Evolutionary conservation across 2,113 vertebrate genomes (phyloP).

Genomic region (Fregata magnificens): DNA sequence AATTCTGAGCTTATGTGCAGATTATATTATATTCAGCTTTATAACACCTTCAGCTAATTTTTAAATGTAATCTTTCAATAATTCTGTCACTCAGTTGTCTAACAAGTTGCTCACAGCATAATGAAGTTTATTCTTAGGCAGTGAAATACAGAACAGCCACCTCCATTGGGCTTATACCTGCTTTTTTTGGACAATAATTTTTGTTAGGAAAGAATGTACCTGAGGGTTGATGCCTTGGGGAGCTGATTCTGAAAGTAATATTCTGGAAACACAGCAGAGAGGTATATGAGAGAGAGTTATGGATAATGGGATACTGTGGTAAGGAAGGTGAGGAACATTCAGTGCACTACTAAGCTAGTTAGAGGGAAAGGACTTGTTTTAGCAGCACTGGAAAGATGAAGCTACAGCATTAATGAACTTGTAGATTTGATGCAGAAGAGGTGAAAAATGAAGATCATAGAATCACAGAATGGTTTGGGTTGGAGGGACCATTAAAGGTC

Average conservation of each 20-base stretch:
- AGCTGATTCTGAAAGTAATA: neutral
- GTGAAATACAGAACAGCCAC: neutral
- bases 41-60: constrained; percentile 21
- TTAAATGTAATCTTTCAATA: constrained; percentile 12
- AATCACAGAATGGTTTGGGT: neutral
- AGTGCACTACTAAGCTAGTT: neutral
- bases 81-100: constrained; percentile 31
- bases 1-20: neutral
- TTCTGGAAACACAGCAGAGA: neutral
- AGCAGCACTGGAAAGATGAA: neutral
- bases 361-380: neutral
- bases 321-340: neutral
- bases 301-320: neutral
- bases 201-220: neutral
- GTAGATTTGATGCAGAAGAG: neutral
- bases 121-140: constrained; percentile 12
- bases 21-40: neutral
- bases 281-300: neutral
- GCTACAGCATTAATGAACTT: neutral
- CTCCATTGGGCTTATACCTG: neutral
- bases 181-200: neutral
- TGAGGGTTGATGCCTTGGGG: neutral
- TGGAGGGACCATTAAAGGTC: neutral
- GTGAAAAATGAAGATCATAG: neutral
- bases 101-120: constrained; percentile 16